These are phyloP conservation scores for Cinara cedri DNA, from an alignment of 2,888 invertebrate genomes.

Conservation along the genomic window DNA sequence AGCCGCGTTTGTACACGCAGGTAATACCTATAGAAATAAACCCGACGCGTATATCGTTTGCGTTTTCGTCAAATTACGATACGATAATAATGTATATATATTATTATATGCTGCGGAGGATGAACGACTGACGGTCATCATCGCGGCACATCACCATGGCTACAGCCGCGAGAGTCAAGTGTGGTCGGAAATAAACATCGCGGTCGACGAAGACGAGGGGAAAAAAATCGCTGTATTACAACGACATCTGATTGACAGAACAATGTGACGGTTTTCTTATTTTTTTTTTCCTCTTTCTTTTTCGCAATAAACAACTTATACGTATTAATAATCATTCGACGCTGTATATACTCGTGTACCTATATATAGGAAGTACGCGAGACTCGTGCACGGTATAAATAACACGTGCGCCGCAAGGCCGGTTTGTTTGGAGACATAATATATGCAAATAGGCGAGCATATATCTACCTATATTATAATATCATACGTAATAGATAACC, in stretches of 20 bases:
- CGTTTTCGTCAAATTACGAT: conserved; percentile 40
- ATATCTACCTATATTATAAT: neutral
- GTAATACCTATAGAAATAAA: neutral
- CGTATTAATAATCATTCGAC: conserved; percentile 29
- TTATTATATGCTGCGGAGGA: neutral
- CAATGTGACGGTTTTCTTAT: conserved; percentile 30
- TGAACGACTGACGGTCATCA: neutral
- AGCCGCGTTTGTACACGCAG: neutral
- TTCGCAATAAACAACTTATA: conserved; percentile 34
- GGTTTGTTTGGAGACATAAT: neutral
- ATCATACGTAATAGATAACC: neutral
- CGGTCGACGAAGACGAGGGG: neutral
- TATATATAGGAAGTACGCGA: conserved; percentile 3
- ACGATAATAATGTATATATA: neutral
- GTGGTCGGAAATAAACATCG: conserved; percentile 45
- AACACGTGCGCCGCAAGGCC: neutral
- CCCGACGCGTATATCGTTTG: conserved; percentile 12
- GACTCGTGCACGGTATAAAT: neutral
- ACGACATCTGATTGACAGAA: conserved; percentile 45
- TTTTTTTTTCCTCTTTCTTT: neutral
- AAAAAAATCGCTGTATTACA: conserved; percentile 16
- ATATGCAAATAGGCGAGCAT: neutral
- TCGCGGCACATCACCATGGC: too few relatives aligned
- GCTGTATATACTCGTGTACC: neutral
- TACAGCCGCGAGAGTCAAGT: neutral